Evolutionary conservation across 2,797 vertebrate genomes (phyloP).

Genomic region (Prunella strophiata): DNA sequence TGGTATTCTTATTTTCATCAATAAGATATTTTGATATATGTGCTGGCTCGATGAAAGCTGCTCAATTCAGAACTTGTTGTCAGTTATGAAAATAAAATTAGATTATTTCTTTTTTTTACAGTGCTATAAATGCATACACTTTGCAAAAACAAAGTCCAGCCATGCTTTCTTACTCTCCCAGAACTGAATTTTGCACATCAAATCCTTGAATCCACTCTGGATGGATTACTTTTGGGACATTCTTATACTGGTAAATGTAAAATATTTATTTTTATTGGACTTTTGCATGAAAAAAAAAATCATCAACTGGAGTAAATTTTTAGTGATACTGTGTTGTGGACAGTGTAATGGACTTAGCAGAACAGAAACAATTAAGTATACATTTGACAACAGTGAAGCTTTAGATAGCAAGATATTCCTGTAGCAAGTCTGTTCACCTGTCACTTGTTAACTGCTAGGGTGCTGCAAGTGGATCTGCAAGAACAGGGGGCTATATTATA

Average conservation of each 20-base stretch:
- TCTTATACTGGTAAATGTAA: background rate
- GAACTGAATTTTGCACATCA: background rate
- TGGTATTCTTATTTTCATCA: slow-evolving; percentile 19
- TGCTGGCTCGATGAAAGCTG: background rate
- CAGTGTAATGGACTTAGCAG: background rate
- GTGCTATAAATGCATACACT: background rate
- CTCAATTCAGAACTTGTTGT: slow-evolving; percentile 28
- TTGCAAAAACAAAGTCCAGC: slow-evolving; percentile 26
- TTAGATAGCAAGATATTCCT: background rate
- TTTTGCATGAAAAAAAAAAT: background rate
- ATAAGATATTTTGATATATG: slow-evolving; percentile 40
- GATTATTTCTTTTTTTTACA: slow-evolving; percentile 11
- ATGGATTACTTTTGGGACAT: slow-evolving; percentile 22
- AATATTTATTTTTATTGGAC: background rate
- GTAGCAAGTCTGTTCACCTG: background rate
- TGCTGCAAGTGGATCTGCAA: background rate
- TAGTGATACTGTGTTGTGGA: background rate
- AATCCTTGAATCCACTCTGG: background rate
- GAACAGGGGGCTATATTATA: background rate
- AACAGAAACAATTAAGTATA: background rate
- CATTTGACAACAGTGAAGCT: background rate
- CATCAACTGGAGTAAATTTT: background rate
- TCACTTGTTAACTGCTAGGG: background rate
- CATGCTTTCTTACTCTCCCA: background rate
- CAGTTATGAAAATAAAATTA: slow-evolving; percentile 48